Percentiles rank a stretch among this genome's conserved stretches.
phyloP scores from a whole-genome alignment of 2,888 invertebrate genomes.

The Aradus depressus region DNA sequence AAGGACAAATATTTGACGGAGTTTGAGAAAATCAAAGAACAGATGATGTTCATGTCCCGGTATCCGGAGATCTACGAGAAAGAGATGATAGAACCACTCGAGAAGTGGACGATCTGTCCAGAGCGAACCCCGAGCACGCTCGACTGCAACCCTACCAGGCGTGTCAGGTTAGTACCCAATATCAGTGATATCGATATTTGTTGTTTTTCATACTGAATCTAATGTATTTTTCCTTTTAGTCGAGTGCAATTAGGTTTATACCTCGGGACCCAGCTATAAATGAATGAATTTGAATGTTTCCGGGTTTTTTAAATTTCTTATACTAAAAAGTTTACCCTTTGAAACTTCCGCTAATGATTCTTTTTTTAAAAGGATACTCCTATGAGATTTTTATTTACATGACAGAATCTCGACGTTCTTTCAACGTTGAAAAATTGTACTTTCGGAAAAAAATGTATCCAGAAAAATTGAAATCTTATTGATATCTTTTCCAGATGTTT shows the following conservation, averaged over 20 bases:
- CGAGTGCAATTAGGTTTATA: background rate
- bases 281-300: background rate
- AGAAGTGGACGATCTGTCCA: conserved; percentile 13
- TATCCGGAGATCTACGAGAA: conserved; percentile 15
- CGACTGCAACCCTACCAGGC: conserved; percentile 7
- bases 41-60: conserved; percentile 2
- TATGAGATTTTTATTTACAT: background rate
- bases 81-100: conserved; percentile 7
- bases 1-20: background rate
- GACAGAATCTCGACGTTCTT: background rate
- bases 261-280: background rate
- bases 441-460: background rate
- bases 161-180: conserved; percentile 12
- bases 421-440: too few species aligned
- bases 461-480: background rate
- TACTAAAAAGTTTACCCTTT: background rate
- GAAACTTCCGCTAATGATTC: background rate
- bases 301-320: background rate
- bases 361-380: background rate
- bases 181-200: background rate
- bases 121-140: too few species aligned
- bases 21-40: background rate
- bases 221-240: background rate
- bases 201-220: too few species aligned
- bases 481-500: conserved; percentile 14